A percentile compares a stretch with the other conserved stretches of the same genome.
Evolutionary conservation across 2,888 invertebrate genomes (phyloP).

Genomic region (Spialia ferax): DNA sequence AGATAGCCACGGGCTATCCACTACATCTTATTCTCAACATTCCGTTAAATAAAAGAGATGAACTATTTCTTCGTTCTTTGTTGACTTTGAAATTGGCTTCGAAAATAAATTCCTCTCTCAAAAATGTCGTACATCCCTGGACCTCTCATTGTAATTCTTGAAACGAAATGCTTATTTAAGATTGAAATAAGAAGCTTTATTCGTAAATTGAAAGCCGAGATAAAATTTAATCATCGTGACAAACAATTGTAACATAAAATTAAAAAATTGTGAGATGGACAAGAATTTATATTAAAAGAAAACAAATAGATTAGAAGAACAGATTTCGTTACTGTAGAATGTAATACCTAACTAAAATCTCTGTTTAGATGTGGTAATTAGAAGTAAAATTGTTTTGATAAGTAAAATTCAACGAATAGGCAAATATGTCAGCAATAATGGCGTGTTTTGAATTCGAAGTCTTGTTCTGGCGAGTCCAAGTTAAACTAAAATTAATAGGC

Average conservation of each 20-base stretch:
- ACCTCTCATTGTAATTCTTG: slow-evolving; percentile 33
- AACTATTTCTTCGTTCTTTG: slow-evolving; percentile 40
- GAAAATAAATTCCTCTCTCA: slow-evolving; percentile 35
- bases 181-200: slow-evolving; percentile 23
- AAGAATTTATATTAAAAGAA: background rate
- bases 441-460: no score
- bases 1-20: slow-evolving; percentile 22
- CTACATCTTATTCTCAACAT: slow-evolving; percentile 19
- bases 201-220: background rate
- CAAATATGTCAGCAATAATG: no score
- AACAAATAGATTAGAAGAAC: background rate
- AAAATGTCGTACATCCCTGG: slow-evolving; percentile 18
- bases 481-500: no score
- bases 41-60: slow-evolving; percentile 21
- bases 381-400: no score
- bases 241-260: slow-evolving; percentile 12
- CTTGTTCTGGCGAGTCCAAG: no score
- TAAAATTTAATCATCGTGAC: slow-evolving; percentile 5
- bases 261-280: slow-evolving; percentile 14
- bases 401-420: no score
- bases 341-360: no score
- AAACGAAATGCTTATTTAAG: slow-evolving; percentile 27
- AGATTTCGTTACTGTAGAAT: background rate
- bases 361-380: no score
- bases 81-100: slow-evolving; percentile 37